These are phyloP conservation scores for Ochropacha duplaris DNA, from an alignment of 2,888 invertebrate species.

Conservation along the genomic window DNA sequence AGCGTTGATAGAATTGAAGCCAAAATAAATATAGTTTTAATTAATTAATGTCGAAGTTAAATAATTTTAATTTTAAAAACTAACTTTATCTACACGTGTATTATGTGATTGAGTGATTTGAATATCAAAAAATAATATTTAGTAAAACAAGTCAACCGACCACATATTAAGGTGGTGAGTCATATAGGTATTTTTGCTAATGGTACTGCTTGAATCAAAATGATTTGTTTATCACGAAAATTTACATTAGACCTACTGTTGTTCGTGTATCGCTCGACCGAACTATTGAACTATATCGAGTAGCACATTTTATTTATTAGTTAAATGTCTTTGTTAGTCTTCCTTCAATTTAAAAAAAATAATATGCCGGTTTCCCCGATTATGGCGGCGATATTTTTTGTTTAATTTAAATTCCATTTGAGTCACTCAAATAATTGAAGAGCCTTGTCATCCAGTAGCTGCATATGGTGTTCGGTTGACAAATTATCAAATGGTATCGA, in stretches of 20 bases:
- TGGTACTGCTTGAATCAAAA: not conserved
- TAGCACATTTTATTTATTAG: too few species aligned
- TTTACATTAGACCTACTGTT: not conserved
- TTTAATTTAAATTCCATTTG: not conserved
- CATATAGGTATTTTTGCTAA: not conserved
- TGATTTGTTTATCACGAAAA: not conserved
- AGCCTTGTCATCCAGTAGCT: not conserved
- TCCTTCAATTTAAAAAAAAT: too few species aligned
- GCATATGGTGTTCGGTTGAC: not conserved
- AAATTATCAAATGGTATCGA: not conserved
- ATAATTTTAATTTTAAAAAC: not conserved
- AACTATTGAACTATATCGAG: too few species aligned
- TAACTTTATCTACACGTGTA: not conserved
- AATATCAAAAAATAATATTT: not conserved
- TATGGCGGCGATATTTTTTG: not conserved
- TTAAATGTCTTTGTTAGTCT: too few species aligned
- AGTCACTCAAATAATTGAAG: not conserved
- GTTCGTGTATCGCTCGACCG: not conserved
- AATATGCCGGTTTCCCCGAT: not conserved
- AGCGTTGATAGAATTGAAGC: not conserved
- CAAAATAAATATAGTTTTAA: too few species aligned
- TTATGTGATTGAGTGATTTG: not conserved
- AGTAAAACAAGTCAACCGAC: not conserved
- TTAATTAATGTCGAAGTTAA: not conserved
- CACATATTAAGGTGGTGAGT: not conserved